Evolutionary conservation across 1,140 invertebrate genomes (phyloP), one percentile per base, ranked within the genome.

Genomic region (Leptinotarsa texana): DNA sequence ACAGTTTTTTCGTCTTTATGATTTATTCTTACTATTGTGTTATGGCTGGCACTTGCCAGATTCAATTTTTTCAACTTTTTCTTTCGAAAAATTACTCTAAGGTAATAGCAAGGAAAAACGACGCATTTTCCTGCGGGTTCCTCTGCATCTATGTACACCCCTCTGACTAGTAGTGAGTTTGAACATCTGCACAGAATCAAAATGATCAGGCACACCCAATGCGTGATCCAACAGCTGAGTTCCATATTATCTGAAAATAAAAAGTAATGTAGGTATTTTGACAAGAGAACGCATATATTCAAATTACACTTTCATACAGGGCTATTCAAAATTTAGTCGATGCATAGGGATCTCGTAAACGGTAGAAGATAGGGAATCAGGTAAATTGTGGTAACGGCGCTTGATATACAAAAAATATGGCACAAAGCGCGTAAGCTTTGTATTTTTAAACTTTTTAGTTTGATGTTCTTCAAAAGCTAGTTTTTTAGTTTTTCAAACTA

Each of bases 121-220:
- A 94, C 93, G 81, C 94, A 94, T 79, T 93, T 89, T 6, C 93
- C 93, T 1, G 90, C 90, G 0, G 92, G 90, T 77, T 94, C 93
- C 81, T 95, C 93, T 0, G 90, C 93, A 84, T 95, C 94, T 57
- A 95, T 94, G 83, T 93, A 94, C 2, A 96, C 93, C 1, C 94
- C 94, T 63, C 94, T 88, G 1, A 95, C 94, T 47, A 96, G 86
- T 27, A 95, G 88, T 0, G 93, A 94, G 85, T 95, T 95, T 77
- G 93, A 92, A 80, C 93, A 94, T 77, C 94, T 94, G n/a, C 95
- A 85, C 2, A 95, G 87, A 4, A 94, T 91, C 17, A 95, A 88
- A n/a, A 94, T 85, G 2, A 91, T 82, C 63, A 95, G 89, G 67
- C 92, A 92, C 27, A 92, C 88, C 62, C 90, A 85, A 83, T 94